Evolutionary conservation across 2,888 invertebrate genomes (phyloP).

Genomic region (Lucinisca nassula): DNA sequence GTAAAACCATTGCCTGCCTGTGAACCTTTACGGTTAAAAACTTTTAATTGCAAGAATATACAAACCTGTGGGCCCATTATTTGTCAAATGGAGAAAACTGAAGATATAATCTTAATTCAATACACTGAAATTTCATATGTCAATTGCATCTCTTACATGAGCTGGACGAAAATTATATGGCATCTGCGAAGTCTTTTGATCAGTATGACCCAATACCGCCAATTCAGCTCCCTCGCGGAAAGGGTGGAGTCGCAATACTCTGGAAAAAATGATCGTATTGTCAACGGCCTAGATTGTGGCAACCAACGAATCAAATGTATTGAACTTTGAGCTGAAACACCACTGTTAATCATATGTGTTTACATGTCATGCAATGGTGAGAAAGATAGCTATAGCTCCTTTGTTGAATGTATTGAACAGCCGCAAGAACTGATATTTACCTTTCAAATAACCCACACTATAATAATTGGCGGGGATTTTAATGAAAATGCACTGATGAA

Average conservation of each 20-base stretch:
- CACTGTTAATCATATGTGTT: conserved; percentile 2
- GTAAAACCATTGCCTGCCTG: neutral
- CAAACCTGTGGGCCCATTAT: neutral
- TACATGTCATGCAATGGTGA: conserved; percentile 16
- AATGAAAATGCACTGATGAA: conserved; percentile 18
- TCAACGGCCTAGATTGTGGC: neutral
- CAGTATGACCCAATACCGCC: conserved; percentile 11
- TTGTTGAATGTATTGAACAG: conserved; percentile 19
- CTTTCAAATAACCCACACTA: conserved; percentile 9
- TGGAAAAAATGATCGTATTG: conserved; percentile 26
- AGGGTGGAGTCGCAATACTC: conserved; percentile 20
- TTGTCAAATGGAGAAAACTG: neutral
- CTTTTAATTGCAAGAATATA: no score
- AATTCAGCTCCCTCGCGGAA: conserved; percentile 3
- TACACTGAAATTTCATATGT: conserved; percentile 7
- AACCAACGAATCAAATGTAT: conserved; percentile 21
- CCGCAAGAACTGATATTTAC: neutral
- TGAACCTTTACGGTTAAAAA: neutral
- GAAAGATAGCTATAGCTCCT: neutral
- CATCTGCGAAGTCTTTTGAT: conserved; percentile 6
- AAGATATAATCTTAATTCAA: conserved; percentile 20
- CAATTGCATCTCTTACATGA: neutral
- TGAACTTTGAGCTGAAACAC: neutral
- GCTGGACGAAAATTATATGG: neutral
- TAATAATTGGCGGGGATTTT: conserved; percentile 24